Evolutionary conservation across 1,140 invertebrate genomes (phyloP).

Genomic region (Latrodectus geometricus): DNA sequence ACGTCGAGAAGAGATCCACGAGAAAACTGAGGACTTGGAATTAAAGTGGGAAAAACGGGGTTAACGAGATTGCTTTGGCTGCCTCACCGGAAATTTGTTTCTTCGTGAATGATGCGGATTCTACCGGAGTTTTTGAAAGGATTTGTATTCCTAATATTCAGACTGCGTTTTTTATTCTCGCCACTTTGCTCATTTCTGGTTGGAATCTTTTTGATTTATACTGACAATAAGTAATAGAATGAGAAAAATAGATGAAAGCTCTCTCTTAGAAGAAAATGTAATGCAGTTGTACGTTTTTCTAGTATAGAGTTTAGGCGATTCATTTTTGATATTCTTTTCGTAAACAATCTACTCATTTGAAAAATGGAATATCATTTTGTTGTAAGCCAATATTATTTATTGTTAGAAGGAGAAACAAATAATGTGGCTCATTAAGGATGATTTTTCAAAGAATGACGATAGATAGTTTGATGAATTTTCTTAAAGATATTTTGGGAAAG

Average conservation of each 20-base stretch:
- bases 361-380: background rate
- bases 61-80: constrained; percentile 53
- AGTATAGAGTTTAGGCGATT: constrained; percentile 26
- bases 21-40: constrained; percentile 34
- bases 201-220: constrained; percentile 45
- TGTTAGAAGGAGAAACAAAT: constrained; percentile 20
- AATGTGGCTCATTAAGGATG: constrained; percentile 28
- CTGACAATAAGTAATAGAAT: constrained; percentile 35
- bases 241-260: constrained; percentile 55
- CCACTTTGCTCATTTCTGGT: constrained; percentile 24
- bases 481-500: background rate
- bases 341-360: constrained; percentile 19
- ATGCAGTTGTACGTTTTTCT: constrained; percentile 24
- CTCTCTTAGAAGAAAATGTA: constrained; percentile 31
- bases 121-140: constrained; percentile 29
- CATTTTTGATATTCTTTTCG: constrained; percentile 23
- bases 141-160: constrained; percentile 49
- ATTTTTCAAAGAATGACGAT: constrained; percentile 15
- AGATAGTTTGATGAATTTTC: background rate
- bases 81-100: constrained; percentile 52
- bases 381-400: constrained; percentile 20
- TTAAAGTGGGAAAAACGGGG: constrained; percentile 56
- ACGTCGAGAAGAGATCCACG: constrained; percentile 19
- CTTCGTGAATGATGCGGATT: constrained; percentile 29
- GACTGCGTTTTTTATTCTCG: background rate